phyloP scores from a whole-genome alignment of 2,888 invertebrate genomes.

The Drosophila austrosaltans region DNA sequence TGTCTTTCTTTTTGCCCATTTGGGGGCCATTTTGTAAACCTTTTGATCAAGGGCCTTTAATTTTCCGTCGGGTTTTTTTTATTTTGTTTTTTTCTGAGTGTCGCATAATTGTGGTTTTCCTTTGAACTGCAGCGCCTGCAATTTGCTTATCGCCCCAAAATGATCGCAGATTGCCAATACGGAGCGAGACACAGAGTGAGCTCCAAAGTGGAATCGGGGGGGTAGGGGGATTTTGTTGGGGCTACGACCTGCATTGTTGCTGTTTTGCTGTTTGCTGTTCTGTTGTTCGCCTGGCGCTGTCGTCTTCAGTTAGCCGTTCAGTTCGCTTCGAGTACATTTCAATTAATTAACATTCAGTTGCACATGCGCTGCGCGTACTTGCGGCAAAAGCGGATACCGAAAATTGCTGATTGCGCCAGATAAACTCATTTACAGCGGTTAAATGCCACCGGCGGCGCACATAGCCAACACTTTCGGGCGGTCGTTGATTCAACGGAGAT shows the following conservation, averaged over 20 bases:
- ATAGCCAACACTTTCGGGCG: slow-evolving; percentile 74
- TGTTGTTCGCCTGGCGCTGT: slow-evolving; percentile 53
- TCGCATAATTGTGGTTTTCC: slow-evolving; percentile 75
- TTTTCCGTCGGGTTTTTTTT: neutral
- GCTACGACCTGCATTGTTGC: slow-evolving; percentile 40
- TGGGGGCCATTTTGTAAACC: neutral
- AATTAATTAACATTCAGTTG: slow-evolving; percentile 80
- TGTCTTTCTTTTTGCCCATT: neutral
- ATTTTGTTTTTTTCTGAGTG: slow-evolving; percentile 50
- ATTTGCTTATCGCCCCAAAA: slow-evolving; percentile 79
- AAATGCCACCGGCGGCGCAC: slow-evolving; percentile 81
- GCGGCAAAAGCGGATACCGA: slow-evolving; percentile 80
- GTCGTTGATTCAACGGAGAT: slow-evolving; percentile 36
- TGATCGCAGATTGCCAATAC: slow-evolving; percentile 73
- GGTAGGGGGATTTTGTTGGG: slow-evolving; percentile 6
- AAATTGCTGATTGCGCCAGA: slow-evolving; percentile 81
- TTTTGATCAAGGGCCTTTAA: neutral
- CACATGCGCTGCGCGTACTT: slow-evolving; percentile 71
- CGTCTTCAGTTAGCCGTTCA: slow-evolving; percentile 42
- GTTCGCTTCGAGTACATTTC: slow-evolving; percentile 71
- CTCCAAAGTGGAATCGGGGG: slow-evolving; percentile 32
- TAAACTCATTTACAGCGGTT: slow-evolving; percentile 81
- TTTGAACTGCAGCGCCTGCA: slow-evolving; percentile 81
- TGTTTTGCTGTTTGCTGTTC: slow-evolving; percentile 38
- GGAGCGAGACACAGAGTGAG: slow-evolving; percentile 37